Evolutionary conservation across 1,140 invertebrate species (phyloP).

Genomic region (Globodera ellingtonae): DNA sequence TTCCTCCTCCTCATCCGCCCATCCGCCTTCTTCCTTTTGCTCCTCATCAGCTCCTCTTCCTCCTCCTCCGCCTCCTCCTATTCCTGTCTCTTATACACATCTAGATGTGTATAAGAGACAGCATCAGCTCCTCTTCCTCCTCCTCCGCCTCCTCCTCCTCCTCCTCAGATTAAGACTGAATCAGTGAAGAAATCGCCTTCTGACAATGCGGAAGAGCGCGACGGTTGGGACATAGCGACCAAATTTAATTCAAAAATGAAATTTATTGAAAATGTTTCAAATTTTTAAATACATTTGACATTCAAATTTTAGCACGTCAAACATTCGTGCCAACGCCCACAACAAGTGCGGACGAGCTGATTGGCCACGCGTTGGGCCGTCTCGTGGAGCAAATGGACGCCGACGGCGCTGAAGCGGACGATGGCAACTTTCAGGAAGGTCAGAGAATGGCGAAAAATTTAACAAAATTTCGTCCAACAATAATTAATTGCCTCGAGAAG

Average conservation of each 20-base stretch:
- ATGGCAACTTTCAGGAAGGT: neutral
- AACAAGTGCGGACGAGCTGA: constrained; percentile 20
- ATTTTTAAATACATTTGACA: too few relatives aligned
- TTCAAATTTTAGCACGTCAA: constrained; percentile 1
- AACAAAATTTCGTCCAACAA: too few relatives aligned
- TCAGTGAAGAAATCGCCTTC: neutral
- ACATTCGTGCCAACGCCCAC: constrained; percentile 16
- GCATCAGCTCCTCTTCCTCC: neutral
- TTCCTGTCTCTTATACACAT: too few relatives aligned
- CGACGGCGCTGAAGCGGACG: neutral
- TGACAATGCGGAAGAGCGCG: neutral
- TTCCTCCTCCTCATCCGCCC: neutral
- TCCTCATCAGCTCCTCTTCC: neutral
- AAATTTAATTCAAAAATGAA: neutral
- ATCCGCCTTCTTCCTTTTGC: neutral
- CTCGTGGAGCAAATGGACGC: constrained; percentile 14
- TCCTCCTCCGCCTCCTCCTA: too few relatives aligned
- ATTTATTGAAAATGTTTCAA: neutral
- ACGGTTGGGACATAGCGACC: neutral
- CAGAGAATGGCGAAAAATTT: neutral
- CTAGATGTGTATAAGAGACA: too few relatives aligned
- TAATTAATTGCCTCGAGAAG: too few relatives aligned
- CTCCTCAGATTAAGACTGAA: neutral
- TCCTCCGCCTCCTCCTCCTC: too few relatives aligned
- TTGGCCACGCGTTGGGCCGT: constrained; percentile 16